Evolutionary conservation across 92 coral and sea anemone genomes (phyloP).

Genomic region (Scolanthus callimorphus): DNA sequence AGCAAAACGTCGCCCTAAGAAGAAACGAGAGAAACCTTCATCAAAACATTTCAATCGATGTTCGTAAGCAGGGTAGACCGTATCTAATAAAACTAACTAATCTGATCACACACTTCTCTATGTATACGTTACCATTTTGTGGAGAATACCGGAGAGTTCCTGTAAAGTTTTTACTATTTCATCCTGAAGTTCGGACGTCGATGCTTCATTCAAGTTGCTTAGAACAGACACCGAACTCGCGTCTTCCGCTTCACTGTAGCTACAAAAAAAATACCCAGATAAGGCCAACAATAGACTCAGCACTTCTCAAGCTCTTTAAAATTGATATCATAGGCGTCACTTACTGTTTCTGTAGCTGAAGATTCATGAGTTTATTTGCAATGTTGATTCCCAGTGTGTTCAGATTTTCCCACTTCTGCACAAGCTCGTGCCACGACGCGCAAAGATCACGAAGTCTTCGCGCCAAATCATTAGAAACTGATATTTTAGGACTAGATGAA

Average conservation of each 20-base stretch:
- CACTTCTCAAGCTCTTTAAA: too few relatives aligned
- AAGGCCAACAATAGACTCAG: too few relatives aligned
- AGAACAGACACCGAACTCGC: constrained; percentile 25
- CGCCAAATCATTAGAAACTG: constrained; percentile 61
- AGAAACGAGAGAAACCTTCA: constrained; percentile 3
- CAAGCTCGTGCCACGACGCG: constrained; percentile 75
- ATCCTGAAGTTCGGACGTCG: constrained; percentile 43
- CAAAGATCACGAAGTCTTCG: constrained; percentile 78
- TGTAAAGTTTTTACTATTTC: constrained; percentile 62
- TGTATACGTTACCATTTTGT: constrained; percentile 18
- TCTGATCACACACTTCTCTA: too few relatives aligned
- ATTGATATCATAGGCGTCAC: too few relatives aligned
- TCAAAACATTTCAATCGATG: too few relatives aligned
- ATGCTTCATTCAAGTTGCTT: constrained; percentile 38
- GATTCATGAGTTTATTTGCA: constrained; percentile 84
- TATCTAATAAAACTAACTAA: too few relatives aligned
- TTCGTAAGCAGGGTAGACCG: too few relatives aligned
- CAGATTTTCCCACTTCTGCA: constrained; percentile 72
- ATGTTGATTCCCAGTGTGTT: constrained; percentile 62
- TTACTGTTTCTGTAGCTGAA: constrained; percentile 84
- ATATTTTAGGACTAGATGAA: constrained; percentile 35
- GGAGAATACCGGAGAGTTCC: constrained; percentile 67
- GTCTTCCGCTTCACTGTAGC: constrained; percentile 37
- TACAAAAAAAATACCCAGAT: background rate
- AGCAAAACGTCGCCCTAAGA: constrained; percentile 54